A percentile compares a stretch with the other conserved stretches of the same genome.
Conservation (phyloP, 2,113 vertebrate species). For the Antigone vipio region DNA sequence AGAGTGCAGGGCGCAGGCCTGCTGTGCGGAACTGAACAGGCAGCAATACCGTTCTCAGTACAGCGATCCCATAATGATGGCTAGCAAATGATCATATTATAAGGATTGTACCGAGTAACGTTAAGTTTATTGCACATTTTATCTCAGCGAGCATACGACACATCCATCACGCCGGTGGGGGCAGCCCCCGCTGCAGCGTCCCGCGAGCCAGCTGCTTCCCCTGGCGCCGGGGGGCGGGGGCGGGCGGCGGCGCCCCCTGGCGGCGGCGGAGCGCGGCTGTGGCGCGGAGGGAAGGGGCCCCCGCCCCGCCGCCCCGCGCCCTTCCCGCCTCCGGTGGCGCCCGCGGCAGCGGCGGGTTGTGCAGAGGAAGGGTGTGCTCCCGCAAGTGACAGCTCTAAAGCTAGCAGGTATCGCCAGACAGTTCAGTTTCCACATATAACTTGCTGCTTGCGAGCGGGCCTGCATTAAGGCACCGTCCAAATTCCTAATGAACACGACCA, state of each 20-base stretch:
- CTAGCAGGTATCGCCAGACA: rapidly evolving
- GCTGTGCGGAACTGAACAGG: neutral
- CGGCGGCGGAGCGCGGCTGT: neutral
- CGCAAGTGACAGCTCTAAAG: rapidly evolving
- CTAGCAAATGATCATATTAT: neutral
- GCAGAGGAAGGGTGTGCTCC: too few relatives aligned
- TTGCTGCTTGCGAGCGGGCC: neutral
- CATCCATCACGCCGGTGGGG: neutral
- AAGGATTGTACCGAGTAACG: neutral
- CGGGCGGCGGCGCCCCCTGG: conserved; percentile 58
- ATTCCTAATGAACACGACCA: neutral
- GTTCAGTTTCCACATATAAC: rapidly evolving
- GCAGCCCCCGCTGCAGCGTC: neutral
- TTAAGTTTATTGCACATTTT: neutral
- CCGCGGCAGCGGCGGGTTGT: neutral
- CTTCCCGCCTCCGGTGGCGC: neutral
- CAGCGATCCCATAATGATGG: neutral
- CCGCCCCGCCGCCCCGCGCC: neutral
- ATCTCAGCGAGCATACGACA: neutral
- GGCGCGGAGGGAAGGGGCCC: neutral
- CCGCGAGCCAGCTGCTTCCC: neutral
- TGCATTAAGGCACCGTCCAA: neutral
- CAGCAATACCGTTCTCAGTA: neutral
- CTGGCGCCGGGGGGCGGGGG: neutral
- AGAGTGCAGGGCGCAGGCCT: neutral